Percentiles rank a stretch among this genome's conserved stretches.
Conservation (phyloP, 2,113 vertebrate species). For the Rhinolophus sinicus region DNA sequence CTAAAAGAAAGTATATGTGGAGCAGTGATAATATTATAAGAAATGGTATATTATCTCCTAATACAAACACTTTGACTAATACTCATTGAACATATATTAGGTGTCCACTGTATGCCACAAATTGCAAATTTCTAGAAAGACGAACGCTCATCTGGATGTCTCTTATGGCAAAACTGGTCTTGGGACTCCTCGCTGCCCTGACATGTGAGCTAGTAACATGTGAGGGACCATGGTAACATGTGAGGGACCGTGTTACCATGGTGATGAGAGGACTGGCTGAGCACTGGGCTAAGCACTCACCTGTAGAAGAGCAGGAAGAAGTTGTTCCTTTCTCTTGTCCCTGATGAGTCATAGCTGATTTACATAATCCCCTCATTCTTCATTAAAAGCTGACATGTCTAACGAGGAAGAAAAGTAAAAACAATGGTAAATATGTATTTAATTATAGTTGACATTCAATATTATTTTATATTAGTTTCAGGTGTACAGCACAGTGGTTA, state of each 20-base stretch:
- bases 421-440: background rate
- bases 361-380: background rate
- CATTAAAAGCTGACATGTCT: background rate
- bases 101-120: background rate
- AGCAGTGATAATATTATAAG: background rate
- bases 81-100: background rate
- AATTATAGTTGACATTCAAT: too few relatives aligned
- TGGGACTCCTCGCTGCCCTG: too few relatives aligned
- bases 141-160: background rate
- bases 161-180: background rate
- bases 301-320: background rate
- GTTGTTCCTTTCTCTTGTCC: background rate
- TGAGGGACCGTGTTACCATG: slow-evolving; percentile 2
- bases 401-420: background rate
- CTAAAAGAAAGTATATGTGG: background rate
- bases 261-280: background rate
- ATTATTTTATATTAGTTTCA: too few relatives aligned
- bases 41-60: background rate
- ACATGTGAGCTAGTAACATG: background rate
- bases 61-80: background rate
- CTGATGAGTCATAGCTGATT: background rate
- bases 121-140: background rate
- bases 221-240: too few relatives aligned
- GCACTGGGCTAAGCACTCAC: background rate
- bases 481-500: too few relatives aligned